Base-by-base conservation (phyloP, 2,888 invertebrate genomes). In the Dichetophora obliterata region DNA sequence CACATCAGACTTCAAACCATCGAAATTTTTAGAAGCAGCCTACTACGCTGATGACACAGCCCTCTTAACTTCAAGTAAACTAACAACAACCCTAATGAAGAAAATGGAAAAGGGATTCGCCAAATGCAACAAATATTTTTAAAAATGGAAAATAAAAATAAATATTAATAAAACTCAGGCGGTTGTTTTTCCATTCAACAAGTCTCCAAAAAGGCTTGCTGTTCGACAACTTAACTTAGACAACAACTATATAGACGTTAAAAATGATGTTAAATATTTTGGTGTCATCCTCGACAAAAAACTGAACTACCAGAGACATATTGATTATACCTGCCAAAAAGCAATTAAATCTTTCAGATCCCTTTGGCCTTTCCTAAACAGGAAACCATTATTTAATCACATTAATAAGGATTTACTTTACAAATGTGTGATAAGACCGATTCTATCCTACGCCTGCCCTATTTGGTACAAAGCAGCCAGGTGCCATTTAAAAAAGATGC, bases 1-100 rank as follows among this genome's bases (percentile, higher is more conserved):
- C n/a, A 54, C 54, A 54, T 54, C 54, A 22, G 54, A 54, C 54
- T 54, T 54, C 54, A 54, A 54, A 54, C 54, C 54, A 16, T 16
- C 54, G n/a, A 54, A 54, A 22, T 54, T 54, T 22, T 54, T 54
- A 16, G 54, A 54, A 54, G 54, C 54, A 54, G 54, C 54, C 19
- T 54, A 54, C 54, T 54, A 54, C 22, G 54, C 54, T 54, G 54
- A 54, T 54, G 54, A 54, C 8, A 54, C 54, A 16, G 54, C 54
- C 19, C 22, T 54, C n/a, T 54, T 54, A 54, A 54, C 54, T 54
- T 54, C 16, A 16, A 54, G n/a, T 16, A 54, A 54, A 54, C 54
- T 54, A 8, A 16, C 54, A 16, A 54, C 19, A 1, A 22, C 16
- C n/a, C 54, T 54, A 22, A 16, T 54, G 54, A 54, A 54, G 54